A percentile compares a stretch with the other conserved stretches of the same genome.
Conservation (phyloP, 2,113 vertebrate genomes). For the Barbus barbus region DNA sequence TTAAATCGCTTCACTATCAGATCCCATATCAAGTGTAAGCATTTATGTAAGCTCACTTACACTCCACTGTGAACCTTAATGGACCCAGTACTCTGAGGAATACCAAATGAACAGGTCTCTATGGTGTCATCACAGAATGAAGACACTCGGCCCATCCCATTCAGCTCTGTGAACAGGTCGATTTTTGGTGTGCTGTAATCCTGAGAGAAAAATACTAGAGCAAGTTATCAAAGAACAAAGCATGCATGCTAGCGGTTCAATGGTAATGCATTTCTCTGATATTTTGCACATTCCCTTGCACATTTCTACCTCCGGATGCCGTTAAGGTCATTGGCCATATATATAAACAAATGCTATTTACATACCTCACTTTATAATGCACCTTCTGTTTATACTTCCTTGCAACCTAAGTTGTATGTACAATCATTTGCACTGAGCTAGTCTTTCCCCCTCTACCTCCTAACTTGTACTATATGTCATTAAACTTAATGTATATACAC, state of each 20-base stretch:
- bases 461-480: too few relatives aligned
- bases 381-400: too few relatives aligned
- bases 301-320: too few relatives aligned
- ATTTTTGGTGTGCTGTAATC: conserved; percentile 88
- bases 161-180: conserved; percentile 88
- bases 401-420: too few relatives aligned
- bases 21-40: not conserved
- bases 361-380: too few relatives aligned
- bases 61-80: conserved; percentile 91
- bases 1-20: not conserved
- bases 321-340: too few relatives aligned
- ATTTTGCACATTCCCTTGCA: too few relatives aligned
- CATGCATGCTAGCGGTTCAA: not conserved
- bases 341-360: too few relatives aligned
- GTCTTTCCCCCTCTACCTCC: too few relatives aligned
- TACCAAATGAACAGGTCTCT: conserved; percentile 82
- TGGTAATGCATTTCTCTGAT: not conserved
- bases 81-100: conserved; percentile 86
- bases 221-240: not conserved
- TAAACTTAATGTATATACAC: too few relatives aligned
- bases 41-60: conserved; percentile 77
- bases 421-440: too few relatives aligned
- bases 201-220: conserved; percentile 63
- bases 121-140: conserved; percentile 85
- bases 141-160: conserved; percentile 82